phyloP scores from a whole-genome alignment of 2,888 invertebrate genomes.

The Acholoe squamosa region DNA sequence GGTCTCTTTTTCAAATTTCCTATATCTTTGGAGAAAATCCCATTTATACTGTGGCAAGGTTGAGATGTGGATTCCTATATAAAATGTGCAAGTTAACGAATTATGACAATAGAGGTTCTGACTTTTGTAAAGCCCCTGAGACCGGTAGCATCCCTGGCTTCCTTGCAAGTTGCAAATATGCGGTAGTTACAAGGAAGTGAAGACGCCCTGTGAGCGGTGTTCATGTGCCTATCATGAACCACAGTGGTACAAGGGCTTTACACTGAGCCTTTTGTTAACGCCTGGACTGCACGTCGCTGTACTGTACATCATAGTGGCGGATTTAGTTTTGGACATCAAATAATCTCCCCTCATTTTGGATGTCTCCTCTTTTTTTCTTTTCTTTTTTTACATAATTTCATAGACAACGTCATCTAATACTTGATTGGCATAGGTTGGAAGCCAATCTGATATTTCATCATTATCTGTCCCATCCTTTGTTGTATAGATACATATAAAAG shows the following conservation, averaged over 20 bases:
- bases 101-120: not conserved
- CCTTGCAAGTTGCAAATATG: not conserved
- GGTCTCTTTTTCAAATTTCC: too few relatives aligned
- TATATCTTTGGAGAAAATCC: not conserved
- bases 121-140: not conserved
- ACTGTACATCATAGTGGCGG: not conserved
- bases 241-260: conserved; percentile 1
- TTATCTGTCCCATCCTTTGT: too few relatives aligned
- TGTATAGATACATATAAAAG: too few relatives aligned
- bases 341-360: too few relatives aligned
- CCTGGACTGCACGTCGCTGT: not conserved
- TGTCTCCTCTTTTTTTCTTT: too few relatives aligned
- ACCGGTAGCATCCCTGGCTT: not conserved
- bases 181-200: too few relatives aligned
- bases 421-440: too few relatives aligned
- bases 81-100: not conserved
- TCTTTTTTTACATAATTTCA: too few relatives aligned
- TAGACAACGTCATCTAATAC: too few relatives aligned
- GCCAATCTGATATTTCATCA: too few relatives aligned
- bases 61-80: not conserved
- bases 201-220: too few relatives aligned
- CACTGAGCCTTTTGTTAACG: not conserved
- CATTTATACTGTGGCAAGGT: not conserved
- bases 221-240: too few relatives aligned
- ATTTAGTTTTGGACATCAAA: not conserved